Evolutionary conservation across 2,113 vertebrate species (phyloP).

Genomic region (Pelodiscus sinensis): DNA sequence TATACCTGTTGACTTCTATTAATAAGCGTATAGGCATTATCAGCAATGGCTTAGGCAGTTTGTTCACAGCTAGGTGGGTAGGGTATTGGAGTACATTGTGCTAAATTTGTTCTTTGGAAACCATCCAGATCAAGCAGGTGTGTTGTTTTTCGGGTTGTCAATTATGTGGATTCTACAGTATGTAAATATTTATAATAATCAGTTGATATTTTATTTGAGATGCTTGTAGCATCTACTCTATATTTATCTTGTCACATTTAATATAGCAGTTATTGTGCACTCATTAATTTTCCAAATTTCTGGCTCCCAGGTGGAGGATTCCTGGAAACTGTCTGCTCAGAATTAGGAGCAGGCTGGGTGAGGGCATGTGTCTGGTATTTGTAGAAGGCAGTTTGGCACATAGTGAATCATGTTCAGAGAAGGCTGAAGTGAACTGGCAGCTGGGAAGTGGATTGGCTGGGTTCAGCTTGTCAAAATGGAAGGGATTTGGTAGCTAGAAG

Average conservation of each 20-base stretch:
- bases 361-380: neutral
- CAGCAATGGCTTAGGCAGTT: neutral
- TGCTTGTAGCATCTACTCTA: neutral
- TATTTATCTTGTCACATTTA: neutral
- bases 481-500: neutral
- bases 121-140: neutral
- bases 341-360: neutral
- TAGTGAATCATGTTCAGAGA: neutral
- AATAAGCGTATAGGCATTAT: neutral
- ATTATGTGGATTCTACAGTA: neutral
- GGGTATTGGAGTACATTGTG: neutral
- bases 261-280: neutral
- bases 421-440: neutral
- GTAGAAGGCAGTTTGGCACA: neutral
- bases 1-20: neutral
- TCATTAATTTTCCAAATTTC: neutral
- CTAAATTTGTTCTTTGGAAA: neutral
- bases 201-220: neutral
- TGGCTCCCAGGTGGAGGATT: neutral
- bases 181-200: slow-evolving; percentile 4
- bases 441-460: neutral
- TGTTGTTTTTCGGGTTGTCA: neutral
- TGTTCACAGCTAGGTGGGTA: neutral
- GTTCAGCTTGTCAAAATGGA: neutral
- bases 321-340: neutral